Percentiles rank a stretch among this genome's conserved stretches.
These are phyloP conservation scores for Halichoeres trimaculatus DNA, from an alignment of 2,113 vertebrate genomes.

Conservation along the genomic window DNA sequence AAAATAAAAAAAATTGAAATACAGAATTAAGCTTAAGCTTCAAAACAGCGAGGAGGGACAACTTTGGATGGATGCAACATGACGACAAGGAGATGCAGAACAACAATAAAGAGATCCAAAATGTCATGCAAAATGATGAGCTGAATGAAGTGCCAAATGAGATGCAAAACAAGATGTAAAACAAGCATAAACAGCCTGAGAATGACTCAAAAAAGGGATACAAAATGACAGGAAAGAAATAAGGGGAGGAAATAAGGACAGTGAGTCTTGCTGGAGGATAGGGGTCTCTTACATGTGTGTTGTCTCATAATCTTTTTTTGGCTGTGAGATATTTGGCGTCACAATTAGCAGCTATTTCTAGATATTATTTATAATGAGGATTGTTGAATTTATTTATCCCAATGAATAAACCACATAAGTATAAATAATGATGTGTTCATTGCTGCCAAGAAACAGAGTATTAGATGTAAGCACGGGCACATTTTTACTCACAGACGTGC, in stretches of 20 bases:
- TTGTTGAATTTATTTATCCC: background rate
- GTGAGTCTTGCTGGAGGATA: background rate
- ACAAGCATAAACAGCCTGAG: background rate
- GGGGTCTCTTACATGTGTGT: background rate
- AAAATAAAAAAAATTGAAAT: too few species aligned
- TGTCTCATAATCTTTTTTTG: background rate
- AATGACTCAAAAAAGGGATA: background rate
- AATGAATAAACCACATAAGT: background rate
- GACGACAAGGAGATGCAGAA: background rate
- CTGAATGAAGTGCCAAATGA: background rate
- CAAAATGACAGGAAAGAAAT: background rate
- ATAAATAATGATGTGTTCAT: background rate
- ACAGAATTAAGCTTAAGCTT: background rate
- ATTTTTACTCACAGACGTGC: background rate
- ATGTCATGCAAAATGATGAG: background rate
- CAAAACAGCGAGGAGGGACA: background rate
- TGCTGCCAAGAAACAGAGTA: background rate
- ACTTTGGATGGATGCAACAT: background rate
- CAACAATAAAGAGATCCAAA: background rate
- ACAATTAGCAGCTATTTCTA: conserved; percentile 4
- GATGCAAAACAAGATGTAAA: background rate
- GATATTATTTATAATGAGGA: background rate
- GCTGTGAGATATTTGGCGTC: background rate
- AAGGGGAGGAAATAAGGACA: background rate
- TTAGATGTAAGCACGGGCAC: background rate